Base-by-base conservation (phyloP, 2,888 invertebrate genomes). In the Chaitophorus viminalis region DNA sequence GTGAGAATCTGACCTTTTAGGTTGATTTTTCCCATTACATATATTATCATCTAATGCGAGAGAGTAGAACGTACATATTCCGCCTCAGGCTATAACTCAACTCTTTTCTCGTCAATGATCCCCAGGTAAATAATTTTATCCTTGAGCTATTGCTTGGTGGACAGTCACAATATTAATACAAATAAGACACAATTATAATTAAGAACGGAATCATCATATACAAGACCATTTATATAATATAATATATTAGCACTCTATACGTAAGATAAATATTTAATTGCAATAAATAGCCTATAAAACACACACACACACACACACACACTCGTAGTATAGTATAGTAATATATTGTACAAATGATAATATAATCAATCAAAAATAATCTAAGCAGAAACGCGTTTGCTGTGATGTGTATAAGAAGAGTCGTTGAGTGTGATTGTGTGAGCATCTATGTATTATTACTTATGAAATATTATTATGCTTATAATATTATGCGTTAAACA, bases 1-100 rank as follows among this genome's bases (percentile, higher is more conserved):
- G 36, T n/a, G 60, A 17, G 17, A n/a, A 33, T 60, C n/a, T 79
- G 60, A 79, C 78, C 78, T 79, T 36, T 79, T n/a, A 36, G 33
- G 60, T 25, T 78, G 14, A 14, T 78, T 78, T n/a, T 31, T 54
- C 14, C 36, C 31, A 36, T n/a, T 60, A 1, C 25, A 60, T n/a
- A n/a, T n/a, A n/a, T n/a, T n/a, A n/a, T n/a, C 21, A 17, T 60
- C 54, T 33, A 78, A 17, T 33, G 8, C 33, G 9, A 25, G 14
- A 9, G 14, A 11, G 21, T 33, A 21, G 3, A 54, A 21, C 14
- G 14, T 8, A 25, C 3, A 3, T 5, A 25, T 14, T 78, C n/a
- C 33, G 54, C 25, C 17, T 3, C 78, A 60, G 31, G 60, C 8
- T 60, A 25, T 60, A n/a, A n/a, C n/a, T 25, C 25, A 5, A 21